phyloP scores from a whole-genome alignment of 1,140 invertebrate genomes.

The Asbolus verrucosus region DNA sequence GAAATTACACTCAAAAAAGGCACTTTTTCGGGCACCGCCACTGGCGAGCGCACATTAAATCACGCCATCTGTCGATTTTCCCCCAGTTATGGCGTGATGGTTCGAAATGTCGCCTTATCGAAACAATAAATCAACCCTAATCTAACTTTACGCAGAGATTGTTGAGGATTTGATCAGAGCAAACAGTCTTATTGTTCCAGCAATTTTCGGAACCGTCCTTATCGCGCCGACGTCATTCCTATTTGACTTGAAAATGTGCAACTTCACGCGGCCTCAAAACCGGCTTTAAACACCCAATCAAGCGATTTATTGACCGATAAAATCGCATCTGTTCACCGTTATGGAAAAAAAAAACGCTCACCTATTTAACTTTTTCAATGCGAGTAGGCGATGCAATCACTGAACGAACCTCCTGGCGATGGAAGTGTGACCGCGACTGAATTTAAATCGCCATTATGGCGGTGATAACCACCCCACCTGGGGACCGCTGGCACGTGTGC shows the following conservation, averaged over 20 bases:
- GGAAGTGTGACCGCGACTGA: slow-evolving; percentile 4
- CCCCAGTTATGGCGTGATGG: neutral
- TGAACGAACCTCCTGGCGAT: slow-evolving; percentile 1
- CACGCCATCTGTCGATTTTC: neutral
- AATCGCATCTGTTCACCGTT: slow-evolving; percentile 3
- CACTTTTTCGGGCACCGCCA: too few species aligned
- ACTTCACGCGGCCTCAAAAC: too few species aligned
- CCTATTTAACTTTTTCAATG: slow-evolving; percentile 3
- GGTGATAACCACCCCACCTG: slow-evolving; percentile 13
- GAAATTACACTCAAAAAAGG: too few species aligned
- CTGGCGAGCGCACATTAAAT: neutral
- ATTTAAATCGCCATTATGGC: slow-evolving; percentile 7
- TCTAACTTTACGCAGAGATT: too few species aligned
- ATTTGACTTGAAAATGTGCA: too few species aligned
- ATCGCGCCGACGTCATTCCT: too few species aligned
- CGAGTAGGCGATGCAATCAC: slow-evolving; percentile 1
- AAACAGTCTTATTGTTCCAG: too few species aligned
- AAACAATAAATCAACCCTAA: too few species aligned
- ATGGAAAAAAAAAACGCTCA: neutral
- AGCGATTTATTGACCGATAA: slow-evolving; percentile 1
- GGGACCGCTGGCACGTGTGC: neutral
- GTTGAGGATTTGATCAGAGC: too few species aligned
- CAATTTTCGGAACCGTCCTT: too few species aligned
- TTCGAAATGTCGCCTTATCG: neutral
- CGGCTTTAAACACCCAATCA: too few species aligned